Conservation (phyloP, 1,140 invertebrate species). For the Atta texana region DNA sequence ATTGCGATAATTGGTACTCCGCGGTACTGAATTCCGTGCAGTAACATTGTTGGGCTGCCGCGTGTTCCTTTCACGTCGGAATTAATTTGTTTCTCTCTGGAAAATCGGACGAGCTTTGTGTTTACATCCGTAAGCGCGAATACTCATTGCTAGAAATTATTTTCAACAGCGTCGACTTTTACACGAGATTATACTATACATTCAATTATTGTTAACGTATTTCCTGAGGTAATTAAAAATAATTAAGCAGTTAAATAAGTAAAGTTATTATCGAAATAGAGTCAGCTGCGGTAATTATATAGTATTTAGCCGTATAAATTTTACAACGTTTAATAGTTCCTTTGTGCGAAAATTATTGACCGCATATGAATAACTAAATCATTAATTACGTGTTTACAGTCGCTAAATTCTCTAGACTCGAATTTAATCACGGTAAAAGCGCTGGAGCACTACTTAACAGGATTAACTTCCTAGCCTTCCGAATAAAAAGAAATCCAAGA, state of each 20-base stretch:
- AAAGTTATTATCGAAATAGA: constrained; percentile 23
- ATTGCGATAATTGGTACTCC: constrained; percentile 61
- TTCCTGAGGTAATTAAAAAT: constrained; percentile 25
- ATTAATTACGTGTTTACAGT: constrained; percentile 37
- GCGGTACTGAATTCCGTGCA: constrained; percentile 50
- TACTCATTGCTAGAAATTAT: constrained; percentile 42
- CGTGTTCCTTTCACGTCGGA: constrained; percentile 57
- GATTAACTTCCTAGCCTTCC: constrained; percentile 7
- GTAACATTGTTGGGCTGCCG: constrained; percentile 58
- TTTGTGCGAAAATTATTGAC: constrained; percentile 10
- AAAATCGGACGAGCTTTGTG: constrained; percentile 58
- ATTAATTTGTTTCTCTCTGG: constrained; percentile 60
- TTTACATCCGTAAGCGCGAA: constrained; percentile 31
- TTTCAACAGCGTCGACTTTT: constrained; percentile 48
- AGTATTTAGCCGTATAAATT: background rate
- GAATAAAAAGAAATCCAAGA: constrained; percentile 5
- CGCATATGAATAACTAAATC: constrained; percentile 38
- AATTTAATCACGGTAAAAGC: constrained; percentile 35
- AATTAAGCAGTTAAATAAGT: constrained; percentile 34
- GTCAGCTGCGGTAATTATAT: background rate
- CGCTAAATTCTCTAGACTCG: background rate
- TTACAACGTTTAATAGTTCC: constrained; percentile 20
- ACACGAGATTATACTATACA: background rate
- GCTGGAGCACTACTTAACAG: constrained; percentile 1
- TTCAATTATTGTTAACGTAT: constrained; percentile 1